Evolutionary conservation across 2,888 invertebrate genomes (phyloP), one percentile per base, ranked within the genome.

Genomic region (Cordylochernes scorpioides): DNA sequence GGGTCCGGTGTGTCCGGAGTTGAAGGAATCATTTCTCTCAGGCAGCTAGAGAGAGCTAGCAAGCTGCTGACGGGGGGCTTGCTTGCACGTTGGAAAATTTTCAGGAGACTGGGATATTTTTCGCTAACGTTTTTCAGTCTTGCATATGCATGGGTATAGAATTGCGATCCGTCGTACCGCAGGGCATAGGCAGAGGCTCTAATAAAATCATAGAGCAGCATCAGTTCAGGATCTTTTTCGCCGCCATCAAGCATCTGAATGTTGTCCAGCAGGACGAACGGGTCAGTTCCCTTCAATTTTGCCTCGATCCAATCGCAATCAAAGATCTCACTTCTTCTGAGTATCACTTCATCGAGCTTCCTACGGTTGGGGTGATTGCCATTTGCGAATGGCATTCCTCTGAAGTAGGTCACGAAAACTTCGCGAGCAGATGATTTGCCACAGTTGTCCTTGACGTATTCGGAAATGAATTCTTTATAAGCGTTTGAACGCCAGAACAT

Each of bases 151-250:
- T 77, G 65, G 4, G 75, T 67, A 44, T 69, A 73, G 45, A 80
- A 68, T 52, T 82, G 80, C 45, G 68, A 61, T 19, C 75, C 73
- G 49, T 80, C 78, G 44, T 73, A 72, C 44, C 67, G 68, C 31
- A 82, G 54, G 14, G 72, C 68, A 45, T 64, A 63, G 5, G 70
- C 64, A 43, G 71, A 66, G 1, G 63, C 59, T 51, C 70, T 68
- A 34, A 80, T 60, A 36, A 72, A 64, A 39, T 68, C 65, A 45
- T 65, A 64, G 3, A 74, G 50, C 9, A 33, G 24, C 22, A 30
- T 33, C 13, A 30, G 15, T 24, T 33, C 29, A 29, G 58, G 57
- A 24, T 68, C 50, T 44, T 58, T 55, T 15, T 49, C 45, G 39
- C 56, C 55, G 25, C 50, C 48, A 5, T 32, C 16, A n/a, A 10